Conservation (phyloP, 1,140 invertebrate species). For the Heterodera schachtii region DNA sequence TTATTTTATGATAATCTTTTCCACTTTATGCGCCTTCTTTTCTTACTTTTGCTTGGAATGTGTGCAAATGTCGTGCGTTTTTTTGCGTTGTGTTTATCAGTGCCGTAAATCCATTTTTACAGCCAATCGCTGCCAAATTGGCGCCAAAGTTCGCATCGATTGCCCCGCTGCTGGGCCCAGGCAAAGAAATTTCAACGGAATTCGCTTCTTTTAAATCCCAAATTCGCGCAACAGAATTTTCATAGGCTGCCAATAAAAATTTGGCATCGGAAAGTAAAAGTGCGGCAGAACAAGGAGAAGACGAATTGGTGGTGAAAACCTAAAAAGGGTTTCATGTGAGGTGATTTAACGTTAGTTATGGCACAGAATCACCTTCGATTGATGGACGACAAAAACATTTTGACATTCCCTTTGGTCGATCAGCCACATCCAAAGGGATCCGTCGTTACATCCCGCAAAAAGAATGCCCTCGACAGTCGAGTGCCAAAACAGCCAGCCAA, state of each 20-base stretch:
- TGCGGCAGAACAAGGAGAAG: conserved; percentile 27
- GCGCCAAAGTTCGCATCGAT: conserved; percentile 29
- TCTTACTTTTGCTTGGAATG: conserved; percentile 26
- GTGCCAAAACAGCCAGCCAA: conserved; percentile 48
- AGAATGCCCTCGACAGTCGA: conserved; percentile 38
- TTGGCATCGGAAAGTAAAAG: conserved; percentile 42
- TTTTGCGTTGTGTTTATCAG: conserved; percentile 37
- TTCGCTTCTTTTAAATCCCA: conserved; percentile 43
- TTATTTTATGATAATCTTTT: too few relatives aligned
- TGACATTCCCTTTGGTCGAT: not conserved
- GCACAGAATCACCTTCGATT: conserved; percentile 31
- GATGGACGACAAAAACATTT: conserved; percentile 13
- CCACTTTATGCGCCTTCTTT: not conserved
- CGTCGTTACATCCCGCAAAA: conserved; percentile 37
- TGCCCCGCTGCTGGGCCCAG: conserved; percentile 23
- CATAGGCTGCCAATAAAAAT: conserved; percentile 35
- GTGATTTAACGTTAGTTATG: not conserved
- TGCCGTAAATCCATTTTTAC: conserved; percentile 35
- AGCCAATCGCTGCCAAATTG: conserved; percentile 39
- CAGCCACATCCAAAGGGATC: conserved; percentile 45
- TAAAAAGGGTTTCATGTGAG: conserved; percentile 18
- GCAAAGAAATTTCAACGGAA: conserved; percentile 24
- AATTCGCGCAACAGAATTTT: conserved; percentile 32
- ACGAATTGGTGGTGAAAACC: conserved; percentile 38
- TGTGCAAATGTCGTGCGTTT: conserved; percentile 30